A percentile compares a stretch with the other conserved stretches of the same genome.
phyloP scores from a whole-genome alignment of 1,140 invertebrate species.

The Caenorhabditis briggsae region DNA sequence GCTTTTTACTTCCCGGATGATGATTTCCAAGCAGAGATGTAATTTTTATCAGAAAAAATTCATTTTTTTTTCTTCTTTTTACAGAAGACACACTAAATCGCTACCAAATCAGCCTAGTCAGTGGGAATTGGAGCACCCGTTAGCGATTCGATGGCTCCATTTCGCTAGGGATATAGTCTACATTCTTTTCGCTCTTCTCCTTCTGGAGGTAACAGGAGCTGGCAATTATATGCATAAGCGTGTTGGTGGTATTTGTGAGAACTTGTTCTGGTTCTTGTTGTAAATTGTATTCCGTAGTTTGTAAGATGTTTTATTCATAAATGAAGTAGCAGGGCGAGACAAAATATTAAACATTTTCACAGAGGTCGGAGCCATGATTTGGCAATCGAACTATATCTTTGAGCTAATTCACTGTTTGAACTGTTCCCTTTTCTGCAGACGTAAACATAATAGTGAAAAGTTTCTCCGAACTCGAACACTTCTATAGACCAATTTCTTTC shows the following conservation, averaged over 20 bases:
- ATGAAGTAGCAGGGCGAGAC: background rate
- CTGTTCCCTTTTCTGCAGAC: slow-evolving; percentile 75
- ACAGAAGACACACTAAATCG: background rate
- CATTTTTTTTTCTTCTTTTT: background rate
- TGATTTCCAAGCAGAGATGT: background rate
- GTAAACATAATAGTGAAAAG: slow-evolving; percentile 80
- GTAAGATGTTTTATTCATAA: background rate
- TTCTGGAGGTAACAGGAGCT: background rate
- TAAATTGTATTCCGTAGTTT: background rate
- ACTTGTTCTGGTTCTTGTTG: background rate
- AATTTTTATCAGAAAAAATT: background rate
- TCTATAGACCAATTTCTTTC: slow-evolving; percentile 77
- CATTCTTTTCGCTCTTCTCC: background rate
- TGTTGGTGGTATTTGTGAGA: background rate
- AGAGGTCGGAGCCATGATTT: slow-evolving; percentile 39
- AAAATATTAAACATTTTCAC: background rate
- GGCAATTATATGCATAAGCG: background rate
- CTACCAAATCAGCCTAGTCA: background rate
- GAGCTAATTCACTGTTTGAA: background rate
- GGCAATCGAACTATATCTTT: slow-evolving; percentile 49
- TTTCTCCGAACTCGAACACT: slow-evolving; percentile 78
- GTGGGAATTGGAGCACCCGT: background rate
- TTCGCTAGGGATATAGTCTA: background rate
- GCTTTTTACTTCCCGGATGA: background rate
- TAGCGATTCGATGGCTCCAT: background rate